Evolutionary conservation across 2,888 invertebrate species (phyloP).

Genomic region (Gymnocheta viridis): DNA sequence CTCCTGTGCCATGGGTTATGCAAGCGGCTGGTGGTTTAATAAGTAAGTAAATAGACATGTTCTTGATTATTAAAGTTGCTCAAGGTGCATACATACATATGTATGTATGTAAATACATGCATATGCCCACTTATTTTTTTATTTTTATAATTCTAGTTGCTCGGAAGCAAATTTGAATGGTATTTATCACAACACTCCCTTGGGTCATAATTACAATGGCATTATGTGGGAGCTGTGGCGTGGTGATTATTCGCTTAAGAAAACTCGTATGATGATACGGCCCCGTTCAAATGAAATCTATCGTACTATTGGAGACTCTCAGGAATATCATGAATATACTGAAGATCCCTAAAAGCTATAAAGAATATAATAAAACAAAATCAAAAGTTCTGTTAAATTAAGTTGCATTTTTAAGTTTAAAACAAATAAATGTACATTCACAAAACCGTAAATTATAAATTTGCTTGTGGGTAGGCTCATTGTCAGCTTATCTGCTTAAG

Average conservation of each 20-base stretch:
- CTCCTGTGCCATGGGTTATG: slow-evolving; percentile 83
- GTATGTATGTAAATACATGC: not conserved
- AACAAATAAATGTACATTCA: no score
- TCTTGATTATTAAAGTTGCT: not conserved
- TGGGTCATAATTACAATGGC: slow-evolving; percentile 83
- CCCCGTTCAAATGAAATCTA: slow-evolving; percentile 67
- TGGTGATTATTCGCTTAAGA: slow-evolving; percentile 84
- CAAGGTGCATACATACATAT: not conserved
- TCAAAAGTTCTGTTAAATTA: no score
- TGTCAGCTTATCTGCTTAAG: no score
- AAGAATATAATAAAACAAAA: not conserved
- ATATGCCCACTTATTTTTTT: not conserved
- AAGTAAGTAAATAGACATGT: slow-evolving; percentile 77
- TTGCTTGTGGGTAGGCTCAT: no score
- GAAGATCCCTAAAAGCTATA: slow-evolving; percentile 68
- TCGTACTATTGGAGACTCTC: not conserved
- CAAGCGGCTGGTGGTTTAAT: slow-evolving; percentile 86
- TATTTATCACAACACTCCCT: slow-evolving; percentile 81
- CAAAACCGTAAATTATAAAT: no score
- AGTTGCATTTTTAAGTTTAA: no score
- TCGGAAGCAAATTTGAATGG: slow-evolving; percentile 85
- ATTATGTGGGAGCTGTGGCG: slow-evolving; percentile 84
- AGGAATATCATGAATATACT: slow-evolving; percentile 39
- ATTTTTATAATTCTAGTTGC: slow-evolving; percentile 79
- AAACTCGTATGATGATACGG: slow-evolving; percentile 82